Conservation (phyloP, 2,113 vertebrate species). For the Gulo gulo region DNA sequence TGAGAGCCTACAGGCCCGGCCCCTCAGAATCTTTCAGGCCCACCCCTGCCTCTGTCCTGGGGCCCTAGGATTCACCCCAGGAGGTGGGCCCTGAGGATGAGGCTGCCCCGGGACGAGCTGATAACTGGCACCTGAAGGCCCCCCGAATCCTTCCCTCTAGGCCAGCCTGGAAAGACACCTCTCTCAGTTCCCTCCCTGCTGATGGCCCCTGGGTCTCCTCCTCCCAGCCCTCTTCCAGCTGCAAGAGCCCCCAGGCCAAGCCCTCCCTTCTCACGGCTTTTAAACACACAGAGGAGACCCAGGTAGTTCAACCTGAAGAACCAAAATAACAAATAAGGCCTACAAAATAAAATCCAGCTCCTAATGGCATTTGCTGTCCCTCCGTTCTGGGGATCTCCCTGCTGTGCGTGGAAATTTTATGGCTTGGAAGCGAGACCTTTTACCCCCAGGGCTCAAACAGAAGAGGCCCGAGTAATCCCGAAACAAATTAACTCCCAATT, state of each 20-base stretch:
- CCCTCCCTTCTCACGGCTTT: rapidly evolving
- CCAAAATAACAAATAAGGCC: neutral
- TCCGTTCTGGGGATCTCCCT: rapidly evolving
- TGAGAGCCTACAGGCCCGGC: rapidly evolving
- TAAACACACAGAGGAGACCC: rapidly evolving
- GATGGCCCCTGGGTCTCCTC: rapidly evolving
- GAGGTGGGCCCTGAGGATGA: no score
- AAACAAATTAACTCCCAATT: neutral
- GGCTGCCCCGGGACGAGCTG: no score
- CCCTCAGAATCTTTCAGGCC: neutral
- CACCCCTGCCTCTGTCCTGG: neutral
- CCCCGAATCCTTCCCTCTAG: neutral
- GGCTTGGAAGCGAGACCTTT: neutral
- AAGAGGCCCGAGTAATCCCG: neutral
- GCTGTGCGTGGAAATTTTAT: neutral
- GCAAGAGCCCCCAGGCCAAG: rapidly evolving
- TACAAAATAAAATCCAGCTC: no score
- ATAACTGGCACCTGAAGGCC: rapidly evolving
- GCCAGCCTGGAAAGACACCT: neutral
- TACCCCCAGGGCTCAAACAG: neutral
- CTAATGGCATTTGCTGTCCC: rapidly evolving
- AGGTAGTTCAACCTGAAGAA: rapidly evolving
- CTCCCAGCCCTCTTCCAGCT: no score
- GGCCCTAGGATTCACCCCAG: no score
- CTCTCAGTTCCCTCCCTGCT: neutral